A percentile compares a stretch with the other conserved stretches of the same genome.
phyloP scores from a whole-genome alignment of 1,140 invertebrate species.

The Melanaphis sacchari region DNA sequence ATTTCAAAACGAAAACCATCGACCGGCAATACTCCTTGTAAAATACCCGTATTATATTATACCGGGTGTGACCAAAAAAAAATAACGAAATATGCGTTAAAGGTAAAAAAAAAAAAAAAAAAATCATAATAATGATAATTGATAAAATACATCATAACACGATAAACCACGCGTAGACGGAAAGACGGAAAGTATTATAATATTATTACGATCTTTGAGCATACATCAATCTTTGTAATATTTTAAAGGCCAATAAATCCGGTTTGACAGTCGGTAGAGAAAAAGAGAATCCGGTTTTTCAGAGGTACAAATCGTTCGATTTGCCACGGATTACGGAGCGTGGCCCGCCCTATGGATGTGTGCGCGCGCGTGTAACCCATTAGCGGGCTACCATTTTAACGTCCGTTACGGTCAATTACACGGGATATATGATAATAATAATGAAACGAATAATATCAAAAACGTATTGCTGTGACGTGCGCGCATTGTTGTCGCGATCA shows the following conservation, averaged over 20 bases:
- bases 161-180: background rate
- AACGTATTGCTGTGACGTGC: conserved; percentile 15
- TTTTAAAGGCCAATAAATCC: conserved; percentile 40
- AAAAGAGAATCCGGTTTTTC: conserved; percentile 12
- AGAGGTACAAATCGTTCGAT: conserved; percentile 45
- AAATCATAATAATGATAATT: background rate
- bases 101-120: background rate
- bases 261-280: background rate
- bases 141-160: background rate
- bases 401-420: conserved; percentile 47
- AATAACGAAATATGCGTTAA: background rate
- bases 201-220: background rate
- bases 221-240: conserved; percentile 33
- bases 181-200: background rate
- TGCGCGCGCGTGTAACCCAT: conserved; percentile 44
- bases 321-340: conserved; percentile 44
- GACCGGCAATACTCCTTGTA: background rate
- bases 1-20: background rate
- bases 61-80: too few relatives aligned
- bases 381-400: conserved; percentile 28
- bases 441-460: conserved; percentile 47
- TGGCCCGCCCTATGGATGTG: background rate
- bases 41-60: background rate
- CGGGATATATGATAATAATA: conserved; percentile 41
- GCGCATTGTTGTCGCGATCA: conserved; percentile 9